phyloP scores from a whole-genome alignment of 2,797 vertebrate species.

The Bradypus variegatus region DNA sequence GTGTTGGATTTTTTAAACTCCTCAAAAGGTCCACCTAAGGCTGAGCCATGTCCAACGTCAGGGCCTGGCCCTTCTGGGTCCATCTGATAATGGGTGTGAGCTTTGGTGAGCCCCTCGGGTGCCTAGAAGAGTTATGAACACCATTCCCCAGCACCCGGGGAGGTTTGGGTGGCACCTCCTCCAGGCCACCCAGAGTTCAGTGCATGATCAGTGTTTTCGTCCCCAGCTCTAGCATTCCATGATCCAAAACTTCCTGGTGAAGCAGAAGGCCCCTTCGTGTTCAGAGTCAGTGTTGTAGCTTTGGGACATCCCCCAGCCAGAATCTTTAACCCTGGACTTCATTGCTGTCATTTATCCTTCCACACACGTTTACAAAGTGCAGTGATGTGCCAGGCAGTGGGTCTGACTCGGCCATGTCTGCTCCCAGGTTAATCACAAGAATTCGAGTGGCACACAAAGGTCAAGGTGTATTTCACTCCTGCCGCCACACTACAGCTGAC shows the following conservation, averaged over 20 bases:
- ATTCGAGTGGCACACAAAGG: rapidly evolving
- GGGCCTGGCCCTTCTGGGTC: not conserved
- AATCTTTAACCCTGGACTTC: too few relatives aligned
- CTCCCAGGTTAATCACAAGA: not conserved
- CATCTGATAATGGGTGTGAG: not conserved
- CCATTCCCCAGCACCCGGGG: not conserved
- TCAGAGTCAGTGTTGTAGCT: not conserved
- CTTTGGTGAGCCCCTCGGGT: not conserved
- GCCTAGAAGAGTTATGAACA: not conserved
- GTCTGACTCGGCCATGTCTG: not conserved
- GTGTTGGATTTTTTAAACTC: not conserved
- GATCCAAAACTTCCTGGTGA: not conserved
- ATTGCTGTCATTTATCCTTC: not conserved
- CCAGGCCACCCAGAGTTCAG: rapidly evolving
- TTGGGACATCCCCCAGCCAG: not conserved
- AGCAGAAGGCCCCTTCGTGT: not conserved
- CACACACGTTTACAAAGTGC: not conserved
- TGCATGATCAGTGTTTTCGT: not conserved
- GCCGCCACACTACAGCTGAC: not conserved
- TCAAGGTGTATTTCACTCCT: not conserved
- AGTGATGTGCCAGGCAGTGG: not conserved
- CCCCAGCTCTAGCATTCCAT: not conserved
- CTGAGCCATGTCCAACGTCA: not conserved
- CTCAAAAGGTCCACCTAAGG: not conserved
- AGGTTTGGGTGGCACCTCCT: not conserved